Evolutionary conservation across 2,797 vertebrate genomes (phyloP), one percentile per base, ranked within the genome.

Genomic region (Astyanax mexicanus): DNA sequence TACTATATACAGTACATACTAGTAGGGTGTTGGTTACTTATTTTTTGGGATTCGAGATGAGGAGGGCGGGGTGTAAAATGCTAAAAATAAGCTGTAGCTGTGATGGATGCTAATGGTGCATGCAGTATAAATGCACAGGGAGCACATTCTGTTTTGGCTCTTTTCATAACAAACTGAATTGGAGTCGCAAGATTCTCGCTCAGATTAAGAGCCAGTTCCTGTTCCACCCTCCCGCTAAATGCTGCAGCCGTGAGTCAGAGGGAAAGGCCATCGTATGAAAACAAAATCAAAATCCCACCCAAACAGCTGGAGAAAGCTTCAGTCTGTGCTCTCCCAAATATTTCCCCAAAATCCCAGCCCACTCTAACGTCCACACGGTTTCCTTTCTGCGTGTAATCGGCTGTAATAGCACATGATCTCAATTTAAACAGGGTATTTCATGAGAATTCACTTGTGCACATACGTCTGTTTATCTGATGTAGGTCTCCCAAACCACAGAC

Each of bases 161-260:
- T 37, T 81, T 82, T 84, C 55, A 58, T 27, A 75, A 82, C 25
- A 69, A 32, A 40, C 54, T 79, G 51, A 84, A 80, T 83, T 79
- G 78, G 27, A 75, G 80, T 81, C 75, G 71, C 54, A 9, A 81
- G 79, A 86, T 88, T 70, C 32, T 71, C 38, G 35, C 3, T 49
- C 23, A 40, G 80, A 83, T 85, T 66, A 77, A 52, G 57, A 60
- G 57, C 49, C 32, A 74, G 72, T 80, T 89, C 84, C 80, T 84
- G 83, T 73, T 85, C 75, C 86, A 83, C 80, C 71, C 81, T 75
- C 47, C 10, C 21, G 35, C 69, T 72, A 72, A 80, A 72, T 81
- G 38, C 69, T 54, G 55, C 47, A 21, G 64, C 49, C 17, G 61
- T 71, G 27, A 80, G 19, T 61, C 70, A 77, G 69, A 74, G 60